Evolutionary conservation across 1,140 invertebrate species (phyloP).

Genomic region (Radopholus similis): DNA sequence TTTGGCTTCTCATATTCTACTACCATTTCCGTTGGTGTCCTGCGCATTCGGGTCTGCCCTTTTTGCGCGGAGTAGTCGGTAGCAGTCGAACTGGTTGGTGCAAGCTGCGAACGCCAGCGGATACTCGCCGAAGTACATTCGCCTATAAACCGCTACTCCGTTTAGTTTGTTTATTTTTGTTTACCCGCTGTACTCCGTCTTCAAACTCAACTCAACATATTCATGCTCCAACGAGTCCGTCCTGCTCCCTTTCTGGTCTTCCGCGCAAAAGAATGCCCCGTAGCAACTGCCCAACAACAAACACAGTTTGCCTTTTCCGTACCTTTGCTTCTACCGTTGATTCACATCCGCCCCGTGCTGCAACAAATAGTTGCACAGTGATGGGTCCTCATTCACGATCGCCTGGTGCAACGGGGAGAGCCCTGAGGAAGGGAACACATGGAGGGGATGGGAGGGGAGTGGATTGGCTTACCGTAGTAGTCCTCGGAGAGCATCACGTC

Average conservation of each 20-base stretch:
- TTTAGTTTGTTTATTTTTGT: constrained; percentile 1
- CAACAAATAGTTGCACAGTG: constrained; percentile 90
- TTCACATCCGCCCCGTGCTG: constrained; percentile 84
- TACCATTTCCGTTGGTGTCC: constrained; percentile 86
- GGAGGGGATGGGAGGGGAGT: too few species aligned
- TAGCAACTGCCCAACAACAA: constrained; percentile 61
- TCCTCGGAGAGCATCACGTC: constrained; percentile 93
- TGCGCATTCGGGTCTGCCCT: constrained; percentile 88
- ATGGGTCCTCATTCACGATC: constrained; percentile 94
- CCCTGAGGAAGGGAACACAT: constrained; percentile 25
- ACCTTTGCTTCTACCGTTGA: constrained; percentile 68
- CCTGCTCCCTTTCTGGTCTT: constrained; percentile 87
- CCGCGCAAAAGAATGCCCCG: constrained; percentile 92
- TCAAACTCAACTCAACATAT: constrained; percentile 73
- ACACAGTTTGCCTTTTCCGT: background rate
- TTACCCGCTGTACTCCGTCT: constrained; percentile 89
- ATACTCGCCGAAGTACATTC: constrained; percentile 98
- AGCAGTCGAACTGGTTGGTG: constrained; percentile 92
- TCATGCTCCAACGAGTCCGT: constrained; percentile 84
- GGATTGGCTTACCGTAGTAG: constrained; percentile 76
- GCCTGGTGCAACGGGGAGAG: constrained; percentile 76
- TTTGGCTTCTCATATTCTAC: too few species aligned
- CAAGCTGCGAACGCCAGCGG: constrained; percentile 91
- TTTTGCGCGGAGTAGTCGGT: constrained; percentile 82
- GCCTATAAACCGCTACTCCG: constrained; percentile 65